Conservation (phyloP, 2,113 vertebrate species). For the Macrotis lagotis region DNA sequence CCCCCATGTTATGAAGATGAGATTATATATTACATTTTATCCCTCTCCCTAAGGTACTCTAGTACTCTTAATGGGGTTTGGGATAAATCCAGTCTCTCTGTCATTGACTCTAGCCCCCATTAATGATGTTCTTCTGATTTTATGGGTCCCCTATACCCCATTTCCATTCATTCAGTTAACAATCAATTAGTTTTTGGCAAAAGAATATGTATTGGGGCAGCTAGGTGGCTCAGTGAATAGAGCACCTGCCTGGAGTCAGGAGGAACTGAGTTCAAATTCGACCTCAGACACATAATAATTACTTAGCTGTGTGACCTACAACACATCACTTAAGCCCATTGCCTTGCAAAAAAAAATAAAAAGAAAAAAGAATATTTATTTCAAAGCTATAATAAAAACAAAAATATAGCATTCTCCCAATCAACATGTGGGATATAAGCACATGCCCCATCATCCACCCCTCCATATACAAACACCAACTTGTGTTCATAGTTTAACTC, state of each 20-base stretch:
- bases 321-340: too few relatives aligned
- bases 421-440: neutral
- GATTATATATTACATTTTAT: neutral
- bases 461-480: too few relatives aligned
- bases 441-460: neutral
- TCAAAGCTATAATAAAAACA: neutral
- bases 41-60: neutral
- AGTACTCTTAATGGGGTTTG: neutral
- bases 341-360: too few relatives aligned
- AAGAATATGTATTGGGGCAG: neutral
- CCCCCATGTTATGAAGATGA: neutral
- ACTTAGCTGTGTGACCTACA: too few relatives aligned
- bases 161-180: neutral
- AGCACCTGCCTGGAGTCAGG: too few relatives aligned
- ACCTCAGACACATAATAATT: too few relatives aligned
- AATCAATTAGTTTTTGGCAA: neutral
- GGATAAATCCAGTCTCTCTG: neutral
- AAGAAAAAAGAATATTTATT: neutral
- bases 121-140: neutral
- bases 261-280: too few relatives aligned
- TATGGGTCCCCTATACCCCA: neutral
- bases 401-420: neutral
- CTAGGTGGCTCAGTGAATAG: too few relatives aligned
- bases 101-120: neutral
- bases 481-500: neutral